Conservation (phyloP, 1,140 invertebrate species). For the Heterodera carotae region DNA sequence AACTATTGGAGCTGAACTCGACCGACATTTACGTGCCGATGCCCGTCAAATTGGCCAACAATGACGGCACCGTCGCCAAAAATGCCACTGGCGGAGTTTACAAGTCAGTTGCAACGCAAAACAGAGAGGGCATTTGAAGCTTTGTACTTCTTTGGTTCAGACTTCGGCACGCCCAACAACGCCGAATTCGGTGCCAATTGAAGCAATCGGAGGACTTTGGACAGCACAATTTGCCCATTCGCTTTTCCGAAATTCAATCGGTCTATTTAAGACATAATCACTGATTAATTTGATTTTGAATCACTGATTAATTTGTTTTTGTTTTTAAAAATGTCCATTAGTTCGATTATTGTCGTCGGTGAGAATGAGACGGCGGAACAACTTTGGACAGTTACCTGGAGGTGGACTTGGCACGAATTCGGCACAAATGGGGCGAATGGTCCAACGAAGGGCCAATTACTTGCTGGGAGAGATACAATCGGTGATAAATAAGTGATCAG, state of each 20-base stretch:
- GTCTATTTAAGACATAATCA: constrained; percentile 76
- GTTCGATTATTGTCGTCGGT: constrained; percentile 71
- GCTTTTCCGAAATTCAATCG: constrained; percentile 85
- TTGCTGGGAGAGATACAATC: constrained; percentile 85
- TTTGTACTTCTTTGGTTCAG: constrained; percentile 57
- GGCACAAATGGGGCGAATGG: constrained; percentile 91
- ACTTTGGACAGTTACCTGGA: constrained; percentile 95
- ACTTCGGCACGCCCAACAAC: constrained; percentile 69
- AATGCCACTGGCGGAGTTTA: constrained; percentile 85
- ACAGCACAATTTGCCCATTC: constrained; percentile 85
- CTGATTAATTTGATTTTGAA: not conserved
- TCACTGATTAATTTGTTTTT: no score
- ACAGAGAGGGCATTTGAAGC: no score
- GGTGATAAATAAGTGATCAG: no score
- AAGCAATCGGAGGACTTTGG: not conserved
- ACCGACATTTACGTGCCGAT: constrained; percentile 90
- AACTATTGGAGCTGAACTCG: constrained; percentile 79
- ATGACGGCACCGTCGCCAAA: constrained; percentile 44
- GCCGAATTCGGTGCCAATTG: constrained; percentile 75
- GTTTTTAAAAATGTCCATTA: not conserved
- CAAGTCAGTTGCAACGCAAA: constrained; percentile 77
- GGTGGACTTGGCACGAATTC: constrained; percentile 82
- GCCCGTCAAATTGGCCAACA: constrained; percentile 73
- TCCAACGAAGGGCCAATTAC: constrained; percentile 81
- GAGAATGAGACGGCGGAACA: constrained; percentile 73